phyloP scores from a whole-genome alignment of 2,113 vertebrate genomes.

The Pseudolaguvia tuberculata region DNA sequence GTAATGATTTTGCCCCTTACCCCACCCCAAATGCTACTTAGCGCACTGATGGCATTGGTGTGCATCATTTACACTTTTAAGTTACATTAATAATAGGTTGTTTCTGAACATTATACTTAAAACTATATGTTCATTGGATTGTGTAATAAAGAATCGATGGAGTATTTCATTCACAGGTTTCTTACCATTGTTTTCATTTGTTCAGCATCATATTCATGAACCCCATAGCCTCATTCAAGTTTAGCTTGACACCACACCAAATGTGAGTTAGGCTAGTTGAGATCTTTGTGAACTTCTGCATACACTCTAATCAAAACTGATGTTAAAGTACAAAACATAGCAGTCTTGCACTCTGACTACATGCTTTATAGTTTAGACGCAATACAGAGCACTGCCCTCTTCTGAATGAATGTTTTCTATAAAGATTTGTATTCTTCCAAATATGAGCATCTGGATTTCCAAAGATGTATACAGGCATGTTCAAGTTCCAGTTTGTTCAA shows the following conservation, averaged over 20 bases:
- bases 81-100: background rate
- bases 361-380: background rate
- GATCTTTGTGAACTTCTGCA: conserved; percentile 57
- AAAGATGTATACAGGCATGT: background rate
- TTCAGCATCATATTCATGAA: conserved; percentile 61
- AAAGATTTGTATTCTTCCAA: background rate
- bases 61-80: background rate
- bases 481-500: conserved; percentile 69
- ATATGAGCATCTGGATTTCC: background rate
- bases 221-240: conserved; percentile 62
- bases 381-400: conserved; percentile 27
- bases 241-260: conserved; percentile 64
- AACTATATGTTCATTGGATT: background rate
- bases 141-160: background rate
- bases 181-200: background rate
- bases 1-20: conserved; percentile 9
- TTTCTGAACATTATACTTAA: background rate
- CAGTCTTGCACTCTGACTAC: conserved; percentile 17
- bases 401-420: conserved; percentile 9
- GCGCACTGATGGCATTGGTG: background rate
- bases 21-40: background rate
- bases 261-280: conserved; percentile 63
- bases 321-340: conserved; percentile 44
- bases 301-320: conserved; percentile 59
- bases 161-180: background rate